Conservation (phyloP, 2,113 vertebrate genomes). For the Sceloporus undulatus region DNA sequence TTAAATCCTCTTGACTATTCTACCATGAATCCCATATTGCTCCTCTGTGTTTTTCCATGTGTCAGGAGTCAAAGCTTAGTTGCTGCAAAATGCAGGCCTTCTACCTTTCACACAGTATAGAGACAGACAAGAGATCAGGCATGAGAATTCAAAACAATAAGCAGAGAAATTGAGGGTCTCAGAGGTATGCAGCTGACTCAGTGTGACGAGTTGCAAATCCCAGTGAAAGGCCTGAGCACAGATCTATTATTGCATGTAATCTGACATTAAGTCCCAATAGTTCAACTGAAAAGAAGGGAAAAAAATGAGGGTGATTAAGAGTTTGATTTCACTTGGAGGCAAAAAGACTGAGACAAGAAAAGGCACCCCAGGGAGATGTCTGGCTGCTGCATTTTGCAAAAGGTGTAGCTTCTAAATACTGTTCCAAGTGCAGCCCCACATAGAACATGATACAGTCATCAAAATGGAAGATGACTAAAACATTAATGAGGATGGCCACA, state of each 20-base stretch:
- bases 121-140: background rate
- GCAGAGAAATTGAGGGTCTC: background rate
- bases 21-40: background rate
- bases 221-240: background rate
- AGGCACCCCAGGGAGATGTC: background rate
- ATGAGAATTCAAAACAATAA: slow-evolving; percentile 14
- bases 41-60: background rate
- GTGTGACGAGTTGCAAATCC: slow-evolving; percentile 30
- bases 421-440: background rate
- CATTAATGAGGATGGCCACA: background rate
- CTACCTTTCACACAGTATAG: background rate
- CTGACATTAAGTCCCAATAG: background rate
- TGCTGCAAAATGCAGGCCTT: background rate
- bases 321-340: background rate
- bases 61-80: background rate
- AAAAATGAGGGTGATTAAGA: background rate
- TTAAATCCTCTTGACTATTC: background rate
- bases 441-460: background rate
- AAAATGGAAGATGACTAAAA: background rate
- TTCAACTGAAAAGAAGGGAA: background rate
- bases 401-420: background rate
- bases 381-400: background rate
- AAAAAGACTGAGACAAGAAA: background rate
- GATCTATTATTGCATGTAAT: background rate
- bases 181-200: background rate